Evolutionary conservation across 2,888 invertebrate genomes (phyloP).

Genomic region (Zelleria hepariella): DNA sequence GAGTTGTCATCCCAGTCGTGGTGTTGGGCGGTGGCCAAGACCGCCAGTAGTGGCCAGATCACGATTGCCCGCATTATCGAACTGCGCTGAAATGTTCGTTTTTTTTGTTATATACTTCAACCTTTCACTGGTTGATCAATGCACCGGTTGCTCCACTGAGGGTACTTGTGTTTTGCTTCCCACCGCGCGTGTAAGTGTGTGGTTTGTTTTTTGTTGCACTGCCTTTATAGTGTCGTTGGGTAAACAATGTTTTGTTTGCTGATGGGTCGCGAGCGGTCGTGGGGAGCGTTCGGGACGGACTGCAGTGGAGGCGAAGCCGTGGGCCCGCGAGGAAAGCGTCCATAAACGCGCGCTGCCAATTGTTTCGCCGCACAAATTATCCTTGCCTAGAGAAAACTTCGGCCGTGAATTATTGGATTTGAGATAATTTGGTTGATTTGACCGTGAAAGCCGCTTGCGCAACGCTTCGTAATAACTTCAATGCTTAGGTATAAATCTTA

Average conservation of each 20-base stretch:
- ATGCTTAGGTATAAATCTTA: too few relatives aligned
- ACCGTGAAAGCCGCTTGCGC: conserved; percentile 34
- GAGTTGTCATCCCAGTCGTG: conserved; percentile 28
- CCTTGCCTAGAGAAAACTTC: conserved; percentile 45
- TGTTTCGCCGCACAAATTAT: conserved; percentile 37
- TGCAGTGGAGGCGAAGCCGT: conserved; percentile 23
- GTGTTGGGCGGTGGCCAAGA: conserved; percentile 15
- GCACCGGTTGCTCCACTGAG: conserved; percentile 32
- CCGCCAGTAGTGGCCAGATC: conserved; percentile 35
- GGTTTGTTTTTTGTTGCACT: conserved; percentile 10
- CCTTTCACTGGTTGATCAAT: conserved; percentile 49
- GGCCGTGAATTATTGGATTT: conserved; percentile 42
- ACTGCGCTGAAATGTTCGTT: conserved; percentile 31
- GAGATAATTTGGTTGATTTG: conserved; percentile 27
- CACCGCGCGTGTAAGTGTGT: not conserved
- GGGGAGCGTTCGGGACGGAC: conserved; percentile 34
- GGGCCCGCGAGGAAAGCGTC: conserved; percentile 47
- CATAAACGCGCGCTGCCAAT: conserved; percentile 36
- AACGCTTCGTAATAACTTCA: conserved; percentile 17
- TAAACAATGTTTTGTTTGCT: conserved; percentile 6
- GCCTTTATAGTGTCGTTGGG: conserved; percentile 1
- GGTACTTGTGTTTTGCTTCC: conserved; percentile 10
- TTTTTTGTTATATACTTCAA: conserved; percentile 50
- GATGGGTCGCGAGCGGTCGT: conserved; percentile 23
- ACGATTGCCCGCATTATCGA: conserved; percentile 41